Conservation (phyloP, 2,113 vertebrate species). For the Xiphias gladius region DNA sequence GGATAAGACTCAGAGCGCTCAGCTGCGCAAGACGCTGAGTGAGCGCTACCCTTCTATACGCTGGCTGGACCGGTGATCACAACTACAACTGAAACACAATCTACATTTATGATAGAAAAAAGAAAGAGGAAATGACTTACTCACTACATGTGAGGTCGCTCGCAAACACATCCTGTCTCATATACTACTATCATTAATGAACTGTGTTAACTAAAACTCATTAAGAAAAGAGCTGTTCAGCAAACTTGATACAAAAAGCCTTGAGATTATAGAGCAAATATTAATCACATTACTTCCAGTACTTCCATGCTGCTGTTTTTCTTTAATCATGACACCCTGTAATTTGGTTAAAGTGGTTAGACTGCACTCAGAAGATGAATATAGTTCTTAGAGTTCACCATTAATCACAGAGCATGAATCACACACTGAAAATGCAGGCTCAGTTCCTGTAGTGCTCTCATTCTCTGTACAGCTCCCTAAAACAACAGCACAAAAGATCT, state of each 20-base stretch:
- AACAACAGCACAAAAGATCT: not conserved
- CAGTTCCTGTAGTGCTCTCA: not conserved
- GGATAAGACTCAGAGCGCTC: conserved; percentile 88
- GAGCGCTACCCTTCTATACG: conserved; percentile 87
- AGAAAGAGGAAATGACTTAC: not conserved
- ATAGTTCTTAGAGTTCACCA: conserved; percentile 12
- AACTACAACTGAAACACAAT: conserved; percentile 5
- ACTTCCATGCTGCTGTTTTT: conserved; percentile 44
- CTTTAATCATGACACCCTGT: conserved; percentile 25
- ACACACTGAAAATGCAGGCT: conserved; percentile 15
- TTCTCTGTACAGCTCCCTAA: not conserved
- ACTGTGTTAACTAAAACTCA: conserved; percentile 35
- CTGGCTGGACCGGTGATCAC: conserved; percentile 88
- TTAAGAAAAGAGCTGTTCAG: conserved; percentile 36
- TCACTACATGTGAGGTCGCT: not conserved
- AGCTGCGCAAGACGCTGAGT: conserved; percentile 84
- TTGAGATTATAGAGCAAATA: conserved; percentile 51
- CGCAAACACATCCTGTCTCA: conserved; percentile 17
- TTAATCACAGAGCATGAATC: conserved; percentile 19
- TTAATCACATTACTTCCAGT: conserved; percentile 24
- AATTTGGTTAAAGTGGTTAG: conserved; percentile 21
- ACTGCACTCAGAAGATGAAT: conserved; percentile 28
- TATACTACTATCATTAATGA: conserved; percentile 27
- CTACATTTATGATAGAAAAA: not conserved
- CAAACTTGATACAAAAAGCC: conserved; percentile 47